A percentile compares a stretch with the other conserved stretches of the same genome.
These are phyloP conservation scores for Sesamia inferens DNA, from an alignment of 2,888 invertebrate species.

Conservation along the genomic window DNA sequence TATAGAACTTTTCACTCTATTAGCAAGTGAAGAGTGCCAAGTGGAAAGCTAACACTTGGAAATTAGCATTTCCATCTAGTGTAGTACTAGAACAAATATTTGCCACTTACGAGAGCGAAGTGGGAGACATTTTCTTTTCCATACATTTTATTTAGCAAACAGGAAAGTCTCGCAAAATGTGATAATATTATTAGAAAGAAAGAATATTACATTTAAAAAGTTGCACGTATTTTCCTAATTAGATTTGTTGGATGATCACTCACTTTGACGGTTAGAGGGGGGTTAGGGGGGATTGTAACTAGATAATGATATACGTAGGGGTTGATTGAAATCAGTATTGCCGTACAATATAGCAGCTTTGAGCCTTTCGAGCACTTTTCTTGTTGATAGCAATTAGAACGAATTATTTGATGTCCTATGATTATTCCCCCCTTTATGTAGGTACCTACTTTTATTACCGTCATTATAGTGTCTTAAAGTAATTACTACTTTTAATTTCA, in stretches of 20 bases:
- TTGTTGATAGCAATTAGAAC: background rate
- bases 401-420: too few species aligned
- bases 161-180: constrained; percentile 23
- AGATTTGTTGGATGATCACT: background rate
- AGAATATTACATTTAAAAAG: constrained; percentile 1
- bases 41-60: constrained; percentile 47
- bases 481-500: background rate
- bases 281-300: background rate
- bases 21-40: constrained; percentile 43
- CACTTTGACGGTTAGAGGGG: background rate
- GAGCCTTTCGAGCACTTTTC: background rate
- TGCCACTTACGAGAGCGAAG: constrained; percentile 27
- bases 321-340: background rate
- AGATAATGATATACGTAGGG: background rate
- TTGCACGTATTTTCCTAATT: background rate
- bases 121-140: constrained; percentile 40
- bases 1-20: constrained; percentile 29
- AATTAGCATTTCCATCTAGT: constrained; percentile 53
- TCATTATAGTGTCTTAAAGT: too few species aligned
- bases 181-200: background rate
- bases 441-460: too few species aligned
- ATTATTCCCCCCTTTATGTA: too few species aligned
- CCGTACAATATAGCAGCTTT: background rate
- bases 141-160: constrained; percentile 22
- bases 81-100: constrained; percentile 43